Evolutionary conservation across 2,888 invertebrate species (phyloP).

Genomic region (Tridacna crocea): DNA sequence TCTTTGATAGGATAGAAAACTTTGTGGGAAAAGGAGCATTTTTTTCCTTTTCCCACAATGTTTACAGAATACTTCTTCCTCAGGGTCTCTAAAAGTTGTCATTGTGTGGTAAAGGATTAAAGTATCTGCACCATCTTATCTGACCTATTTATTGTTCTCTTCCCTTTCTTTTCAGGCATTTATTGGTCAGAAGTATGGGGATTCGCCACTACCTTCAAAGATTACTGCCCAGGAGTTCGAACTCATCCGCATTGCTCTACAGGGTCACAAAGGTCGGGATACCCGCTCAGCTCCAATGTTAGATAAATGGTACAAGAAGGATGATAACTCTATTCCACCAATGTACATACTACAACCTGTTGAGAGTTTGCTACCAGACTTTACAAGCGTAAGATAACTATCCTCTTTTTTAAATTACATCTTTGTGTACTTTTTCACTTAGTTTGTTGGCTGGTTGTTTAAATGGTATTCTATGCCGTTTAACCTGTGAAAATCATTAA

Average conservation of each 20-base stretch:
- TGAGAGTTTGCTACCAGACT: slow-evolving; percentile 56
- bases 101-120: too few species aligned
- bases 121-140: too few species aligned
- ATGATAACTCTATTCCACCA: slow-evolving; percentile 78
- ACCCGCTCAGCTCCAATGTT: slow-evolving; percentile 76
- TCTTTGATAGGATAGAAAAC: too few species aligned
- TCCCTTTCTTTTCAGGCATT: slow-evolving; percentile 71
- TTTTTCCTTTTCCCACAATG: too few species aligned
- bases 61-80: too few species aligned
- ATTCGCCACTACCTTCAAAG: slow-evolving; percentile 69
- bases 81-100: too few species aligned
- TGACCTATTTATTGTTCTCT: too few species aligned
- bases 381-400: slow-evolving; percentile 55
- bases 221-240: slow-evolving; percentile 78
- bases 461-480: too few species aligned
- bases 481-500: too few species aligned
- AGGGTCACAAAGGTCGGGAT: slow-evolving; percentile 74
- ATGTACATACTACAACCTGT: slow-evolving; percentile 72
- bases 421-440: background rate
- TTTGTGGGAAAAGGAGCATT: too few species aligned
- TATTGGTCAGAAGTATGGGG: slow-evolving; percentile 81
- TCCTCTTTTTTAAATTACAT: too few species aligned
- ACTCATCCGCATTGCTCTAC: slow-evolving; percentile 70
- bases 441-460: too few species aligned
- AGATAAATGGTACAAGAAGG: slow-evolving; percentile 78